These are phyloP conservation scores for Spodoptera litura DNA, from an alignment of 1,140 invertebrate genomes.

Conservation along the genomic window DNA sequence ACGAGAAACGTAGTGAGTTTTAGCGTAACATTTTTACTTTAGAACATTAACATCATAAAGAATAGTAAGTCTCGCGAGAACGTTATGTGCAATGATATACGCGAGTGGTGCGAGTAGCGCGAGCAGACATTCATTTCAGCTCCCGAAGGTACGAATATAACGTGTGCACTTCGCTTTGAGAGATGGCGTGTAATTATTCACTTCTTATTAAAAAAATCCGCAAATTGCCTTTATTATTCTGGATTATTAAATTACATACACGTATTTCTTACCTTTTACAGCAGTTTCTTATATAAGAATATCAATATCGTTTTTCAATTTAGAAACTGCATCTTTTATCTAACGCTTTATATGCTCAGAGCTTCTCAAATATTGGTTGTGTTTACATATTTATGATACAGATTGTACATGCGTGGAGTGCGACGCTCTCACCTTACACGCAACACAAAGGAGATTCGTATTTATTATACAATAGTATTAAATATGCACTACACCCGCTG, in stretches of 20 bases:
- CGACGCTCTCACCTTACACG: slow-evolving; percentile 27
- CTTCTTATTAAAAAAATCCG: slow-evolving; percentile 7
- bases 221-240: background rate
- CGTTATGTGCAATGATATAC: slow-evolving; percentile 9
- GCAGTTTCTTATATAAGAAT: background rate
- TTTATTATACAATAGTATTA: slow-evolving; percentile 39
- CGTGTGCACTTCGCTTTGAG: slow-evolving; percentile 14
- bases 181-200: slow-evolving; percentile 15
- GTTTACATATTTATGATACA: slow-evolving; percentile 36
- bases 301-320: background rate
- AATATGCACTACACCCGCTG: slow-evolving; percentile 16
- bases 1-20: slow-evolving; percentile 34
- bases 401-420: slow-evolving; percentile 28
- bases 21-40: slow-evolving; percentile 28
- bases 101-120: background rate
- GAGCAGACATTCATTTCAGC: slow-evolving; percentile 16
- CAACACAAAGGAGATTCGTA: slow-evolving; percentile 14
- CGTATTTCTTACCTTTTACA: background rate
- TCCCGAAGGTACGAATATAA: slow-evolving; percentile 25
- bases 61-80: slow-evolving; percentile 15
- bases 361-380: slow-evolving; percentile 29
- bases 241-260: background rate
- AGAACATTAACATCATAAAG: slow-evolving; percentile 35
- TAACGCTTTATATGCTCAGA: background rate
- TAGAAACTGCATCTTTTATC: slow-evolving; percentile 26